These are phyloP conservation scores for Thaumetopoea pityocampa DNA, from an alignment of 1,140 invertebrate species.

Conservation along the genomic window DNA sequence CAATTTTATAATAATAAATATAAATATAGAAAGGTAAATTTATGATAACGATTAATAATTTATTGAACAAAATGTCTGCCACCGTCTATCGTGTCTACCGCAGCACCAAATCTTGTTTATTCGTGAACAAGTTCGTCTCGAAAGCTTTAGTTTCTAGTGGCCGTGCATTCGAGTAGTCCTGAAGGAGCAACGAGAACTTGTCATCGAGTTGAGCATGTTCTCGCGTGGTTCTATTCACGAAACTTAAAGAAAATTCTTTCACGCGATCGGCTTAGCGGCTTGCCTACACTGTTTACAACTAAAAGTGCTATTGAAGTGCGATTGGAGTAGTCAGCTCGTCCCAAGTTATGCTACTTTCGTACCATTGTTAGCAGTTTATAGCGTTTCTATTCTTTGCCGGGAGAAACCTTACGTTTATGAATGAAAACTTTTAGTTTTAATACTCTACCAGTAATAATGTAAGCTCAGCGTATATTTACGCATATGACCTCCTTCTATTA, in stretches of 20 bases:
- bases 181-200: conserved; percentile 38
- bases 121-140: conserved; percentile 23
- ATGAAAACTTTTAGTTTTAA: conserved; percentile 11
- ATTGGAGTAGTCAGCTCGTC: conserved; percentile 39
- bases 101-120: conserved; percentile 12
- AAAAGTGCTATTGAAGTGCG: conserved; percentile 53
- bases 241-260: conserved; percentile 56
- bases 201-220: conserved; percentile 49
- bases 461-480: background rate
- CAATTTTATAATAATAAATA: too few relatives aligned
- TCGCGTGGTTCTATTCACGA: conserved; percentile 51
- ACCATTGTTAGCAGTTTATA: conserved; percentile 37
- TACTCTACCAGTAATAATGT: conserved; percentile 2
- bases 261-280: conserved; percentile 62
- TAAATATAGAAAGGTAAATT: too few relatives aligned
- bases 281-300: conserved; percentile 41
- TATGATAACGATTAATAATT: too few relatives aligned
- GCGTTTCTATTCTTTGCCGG: conserved; percentile 24
- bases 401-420: conserved; percentile 2
- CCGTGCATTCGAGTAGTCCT: conserved; percentile 30
- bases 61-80: conserved; percentile 6
- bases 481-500: background rate
- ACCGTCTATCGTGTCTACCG: conserved; percentile 12
- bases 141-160: conserved; percentile 28
- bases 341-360: conserved; percentile 40